Evolutionary conservation across 2,888 invertebrate species (phyloP), one percentile per base, ranked within the genome.

Genomic region (Orthosia incerta): DNA sequence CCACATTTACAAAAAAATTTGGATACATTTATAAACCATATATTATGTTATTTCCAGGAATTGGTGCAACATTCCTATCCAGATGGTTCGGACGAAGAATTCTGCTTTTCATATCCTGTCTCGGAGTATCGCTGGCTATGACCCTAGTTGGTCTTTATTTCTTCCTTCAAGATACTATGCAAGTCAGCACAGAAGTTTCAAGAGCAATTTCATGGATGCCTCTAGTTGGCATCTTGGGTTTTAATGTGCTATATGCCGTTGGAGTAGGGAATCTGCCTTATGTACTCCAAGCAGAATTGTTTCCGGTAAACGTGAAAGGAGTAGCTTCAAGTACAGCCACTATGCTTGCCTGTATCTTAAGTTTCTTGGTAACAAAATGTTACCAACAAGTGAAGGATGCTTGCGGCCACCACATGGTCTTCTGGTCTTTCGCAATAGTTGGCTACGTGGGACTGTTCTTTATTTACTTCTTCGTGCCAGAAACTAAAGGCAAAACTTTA

Each of bases 261-360:
- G 97, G 97, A 0, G 91, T 97, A 46, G 97, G 97, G 1, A 97
- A 97, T 26, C 86, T 97, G 46, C 96, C 97, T 0, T 97, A 97
- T 78, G 96, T 97, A 80, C 95, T 97, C 93, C 96, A 97, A 85
- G 97, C 97, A 0, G 97, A 97, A 88, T 85, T 97, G 9, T 97
- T 97, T 84, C 97, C 97, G 0, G 97, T 97, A 0, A 97, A 97
- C 77, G 97, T 97, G 0, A 97, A 97, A 87, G 97, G 97, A 0
- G 93, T 95, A 0, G 97, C 97, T 0, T 97, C 97, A 0, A 97
- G 97, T 5, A 81, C 96, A 5, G 97, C 97, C 0, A 97, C 97
- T 0, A 95, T 97, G 86, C 91, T 97, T 80, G 96, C 97, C 0
- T 97, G 97, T 39, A 83, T 97, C 0, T 89, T 97, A 61, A 97